phyloP scores from a whole-genome alignment of 2,888 invertebrate species.

The Bedellia somnulentella region DNA sequence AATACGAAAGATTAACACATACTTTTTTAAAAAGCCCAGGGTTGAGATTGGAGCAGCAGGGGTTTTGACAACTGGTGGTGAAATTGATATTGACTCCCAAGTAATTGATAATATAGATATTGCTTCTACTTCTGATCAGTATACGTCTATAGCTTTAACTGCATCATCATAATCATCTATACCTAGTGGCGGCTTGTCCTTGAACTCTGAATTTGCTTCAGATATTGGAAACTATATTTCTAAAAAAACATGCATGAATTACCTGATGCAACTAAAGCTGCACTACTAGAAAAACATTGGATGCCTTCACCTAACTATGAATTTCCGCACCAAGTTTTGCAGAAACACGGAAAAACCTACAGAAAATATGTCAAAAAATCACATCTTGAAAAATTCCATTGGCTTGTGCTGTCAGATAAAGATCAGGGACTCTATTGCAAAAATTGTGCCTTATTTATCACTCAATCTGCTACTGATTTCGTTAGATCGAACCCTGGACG shows the following conservation, averaged over 20 bases:
- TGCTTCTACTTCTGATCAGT: constrained; percentile 6
- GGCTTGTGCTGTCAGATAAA: constrained; percentile 10
- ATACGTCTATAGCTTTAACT: constrained; percentile 4
- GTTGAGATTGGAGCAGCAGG: constrained; percentile 5
- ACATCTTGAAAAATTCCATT: constrained; percentile 10
- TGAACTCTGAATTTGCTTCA: constrained; percentile 3
- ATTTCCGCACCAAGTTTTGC: constrained; percentile 6
- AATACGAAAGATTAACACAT: constrained; percentile 5
- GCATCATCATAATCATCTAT: constrained; percentile 3
- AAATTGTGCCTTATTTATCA: constrained; percentile 8
- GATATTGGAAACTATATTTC: constrained; percentile 6
- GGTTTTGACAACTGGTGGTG: constrained; percentile 5
- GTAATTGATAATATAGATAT: constrained; percentile 2
- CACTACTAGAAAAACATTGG: constrained; percentile 8
- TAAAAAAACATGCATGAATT: constrained; percentile 2
- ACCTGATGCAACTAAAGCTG: constrained; percentile 7
- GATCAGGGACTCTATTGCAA: constrained; percentile 10
- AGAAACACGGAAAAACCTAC: constrained; percentile 6
- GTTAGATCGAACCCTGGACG: constrained; percentile 6
- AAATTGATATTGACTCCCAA: constrained; percentile 5
- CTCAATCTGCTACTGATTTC: constrained; percentile 1
- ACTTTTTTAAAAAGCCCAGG: constrained; percentile 3
- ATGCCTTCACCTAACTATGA: constrained; percentile 5
- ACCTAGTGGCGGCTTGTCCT: constrained; percentile 3
- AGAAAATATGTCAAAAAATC: constrained; percentile 10